Evolutionary conservation across 2,888 invertebrate species (phyloP), one percentile per base, ranked within the genome.

Genomic region (Plebejus argus): DNA sequence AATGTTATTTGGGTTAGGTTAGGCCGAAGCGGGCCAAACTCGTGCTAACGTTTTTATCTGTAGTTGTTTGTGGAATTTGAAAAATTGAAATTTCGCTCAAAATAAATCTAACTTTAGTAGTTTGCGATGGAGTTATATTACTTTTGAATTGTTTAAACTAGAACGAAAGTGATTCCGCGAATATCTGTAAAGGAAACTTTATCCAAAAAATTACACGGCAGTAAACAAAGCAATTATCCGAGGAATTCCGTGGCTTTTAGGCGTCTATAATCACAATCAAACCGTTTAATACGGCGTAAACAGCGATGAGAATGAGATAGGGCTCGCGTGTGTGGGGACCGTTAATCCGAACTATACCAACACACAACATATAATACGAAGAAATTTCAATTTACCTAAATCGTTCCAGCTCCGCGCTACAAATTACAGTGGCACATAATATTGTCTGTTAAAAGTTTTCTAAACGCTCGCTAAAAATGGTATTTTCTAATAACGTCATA

Each of bases 241-340:
- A 66, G 33, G 28, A 77, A 81, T 80, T 79, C 79, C 79, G 79
- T 79, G 80, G 80, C 79, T 81, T 82, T 80, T 74, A 78, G 79
- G 77, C 79, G 87, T 87, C 87, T 90, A 90, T 91, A 91, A 91
- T 91, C 90, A 91, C 88, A 89, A 91, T 88, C 86, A 90, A 91
- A 92, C 89, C 90, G 92, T 91, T 90, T 91, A 91, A 91, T 92
- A 90, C 86, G 87, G 88, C 91, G 88, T 91, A 90, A 90, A 92
- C 90, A 89, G 89, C 90, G 91, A 91, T 91, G 87, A 83, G 87
- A 87, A 87, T 85, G 87, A 89, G 91, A 91, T 91, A 91, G 88
- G 80, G 82, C 79, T 92, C 86, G 92, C 92, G 91, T 92, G 92
- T 81, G 83, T 81, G 80, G 82, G 76, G 84, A 84, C 89, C 89